Conservation (phyloP, 2,888 invertebrate species). For the Synergus gifuensis region DNA sequence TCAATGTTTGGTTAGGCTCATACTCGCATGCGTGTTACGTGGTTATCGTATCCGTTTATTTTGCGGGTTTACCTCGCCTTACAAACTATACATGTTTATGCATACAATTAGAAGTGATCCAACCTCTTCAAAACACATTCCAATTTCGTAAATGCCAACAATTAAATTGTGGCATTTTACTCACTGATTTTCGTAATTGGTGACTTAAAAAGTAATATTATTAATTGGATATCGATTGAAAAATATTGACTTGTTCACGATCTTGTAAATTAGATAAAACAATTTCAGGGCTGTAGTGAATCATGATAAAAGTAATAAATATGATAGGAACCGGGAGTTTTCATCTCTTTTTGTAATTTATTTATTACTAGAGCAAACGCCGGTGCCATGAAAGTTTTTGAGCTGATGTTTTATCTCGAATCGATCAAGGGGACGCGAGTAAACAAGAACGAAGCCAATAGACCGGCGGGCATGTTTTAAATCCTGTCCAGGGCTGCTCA, state of each 20-base stretch:
- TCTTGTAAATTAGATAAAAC: too few species aligned
- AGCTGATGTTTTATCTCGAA: conserved; percentile 1
- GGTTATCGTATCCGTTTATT: conserved; percentile 72
- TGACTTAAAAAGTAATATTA: too few species aligned
- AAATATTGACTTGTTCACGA: too few species aligned
- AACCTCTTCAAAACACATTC: conserved; percentile 6
- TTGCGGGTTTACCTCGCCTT: conserved; percentile 57
- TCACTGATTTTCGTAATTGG: too few species aligned
- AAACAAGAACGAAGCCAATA: conserved; percentile 57
- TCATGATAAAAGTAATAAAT: not conserved
- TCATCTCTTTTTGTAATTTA: not conserved
- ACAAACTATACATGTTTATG: conserved; percentile 20
- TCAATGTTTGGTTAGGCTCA: conserved; percentile 75
- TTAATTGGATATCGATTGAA: too few species aligned
- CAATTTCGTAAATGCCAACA: not conserved
- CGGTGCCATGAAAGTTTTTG: not conserved
- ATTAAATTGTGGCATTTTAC: not conserved
- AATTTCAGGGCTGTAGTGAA: too few species aligned
- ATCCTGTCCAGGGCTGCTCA: conserved; percentile 50
- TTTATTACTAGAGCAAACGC: not conserved
- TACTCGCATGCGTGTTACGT: conserved; percentile 55
- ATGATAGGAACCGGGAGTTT: not conserved
- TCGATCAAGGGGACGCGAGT: conserved; percentile 47
- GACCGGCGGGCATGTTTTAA: conserved; percentile 56
- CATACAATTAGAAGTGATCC: not conserved